phyloP scores from a whole-genome alignment of 2,888 invertebrate species.

The Hirtodrosophila duncani region DNA sequence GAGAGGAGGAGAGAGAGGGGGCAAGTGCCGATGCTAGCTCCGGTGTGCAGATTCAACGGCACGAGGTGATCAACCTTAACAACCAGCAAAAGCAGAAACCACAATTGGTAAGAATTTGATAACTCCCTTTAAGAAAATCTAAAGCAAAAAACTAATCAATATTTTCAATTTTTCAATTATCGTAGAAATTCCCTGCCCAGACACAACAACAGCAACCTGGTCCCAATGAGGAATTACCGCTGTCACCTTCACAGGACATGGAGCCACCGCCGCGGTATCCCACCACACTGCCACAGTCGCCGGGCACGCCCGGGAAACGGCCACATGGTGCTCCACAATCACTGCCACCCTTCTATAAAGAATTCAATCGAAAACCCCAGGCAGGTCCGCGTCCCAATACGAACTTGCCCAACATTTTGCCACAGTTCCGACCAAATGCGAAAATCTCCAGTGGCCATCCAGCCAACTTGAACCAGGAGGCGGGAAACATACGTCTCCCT shows the following conservation, averaged over 20 bases:
- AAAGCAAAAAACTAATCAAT: no score
- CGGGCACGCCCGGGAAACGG: constrained; percentile 22
- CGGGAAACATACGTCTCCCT: constrained; percentile 76
- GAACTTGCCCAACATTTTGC: constrained; percentile 83
- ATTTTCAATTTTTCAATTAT: neutral
- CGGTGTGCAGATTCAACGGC: constrained; percentile 73
- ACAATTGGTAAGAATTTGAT: constrained; percentile 61
- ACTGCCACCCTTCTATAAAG: constrained; percentile 60
- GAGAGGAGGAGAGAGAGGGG: constrained; percentile 50
- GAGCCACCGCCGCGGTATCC: constrained; percentile 73
- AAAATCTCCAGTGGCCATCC: constrained; percentile 79
- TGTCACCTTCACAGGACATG: constrained; percentile 78
- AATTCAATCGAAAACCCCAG: constrained; percentile 73
- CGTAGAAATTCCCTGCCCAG: constrained; percentile 44
- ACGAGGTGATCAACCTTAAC: constrained; percentile 75
- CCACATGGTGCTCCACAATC: constrained; percentile 34
- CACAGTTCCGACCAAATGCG: constrained; percentile 85
- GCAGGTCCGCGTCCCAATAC: constrained; percentile 54
- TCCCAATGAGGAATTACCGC: constrained; percentile 16
- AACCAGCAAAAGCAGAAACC: constrained; percentile 74
- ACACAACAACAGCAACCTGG: constrained; percentile 23
- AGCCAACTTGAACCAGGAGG: constrained; percentile 69
- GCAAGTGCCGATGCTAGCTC: constrained; percentile 4
- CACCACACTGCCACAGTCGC: constrained; percentile 37
- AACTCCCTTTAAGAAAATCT: neutral